Evolutionary conservation across 1,140 invertebrate genomes (phyloP).

Genomic region (Zophobas atratus): DNA sequence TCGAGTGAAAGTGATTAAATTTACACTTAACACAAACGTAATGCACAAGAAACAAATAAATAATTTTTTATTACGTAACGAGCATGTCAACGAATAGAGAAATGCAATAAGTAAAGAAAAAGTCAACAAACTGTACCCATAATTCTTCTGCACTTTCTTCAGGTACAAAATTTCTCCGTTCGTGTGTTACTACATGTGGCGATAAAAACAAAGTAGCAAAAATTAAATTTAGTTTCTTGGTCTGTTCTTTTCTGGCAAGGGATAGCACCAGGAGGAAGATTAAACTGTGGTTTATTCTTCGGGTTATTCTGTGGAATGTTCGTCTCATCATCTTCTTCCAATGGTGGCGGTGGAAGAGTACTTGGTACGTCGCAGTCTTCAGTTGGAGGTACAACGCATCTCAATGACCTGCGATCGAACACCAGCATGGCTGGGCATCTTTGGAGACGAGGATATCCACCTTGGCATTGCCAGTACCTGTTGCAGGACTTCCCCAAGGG

Average conservation of each 20-base stretch:
- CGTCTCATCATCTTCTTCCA: conserved; percentile 64
- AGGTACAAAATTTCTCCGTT: conserved; percentile 40
- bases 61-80: conserved; percentile 34
- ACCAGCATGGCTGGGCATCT: conserved; percentile 92
- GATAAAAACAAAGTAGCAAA: background rate
- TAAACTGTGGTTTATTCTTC: conserved; percentile 57
- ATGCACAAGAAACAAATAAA: conserved; percentile 12
- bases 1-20: conserved; percentile 34
- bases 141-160: conserved; percentile 7
- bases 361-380: conserved; percentile 89
- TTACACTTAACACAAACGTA: conserved; percentile 16
- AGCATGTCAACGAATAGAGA: conserved; percentile 24
- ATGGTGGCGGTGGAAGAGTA: conserved; percentile 77
- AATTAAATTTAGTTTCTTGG: conserved; percentile 59
- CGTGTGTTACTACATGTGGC: background rate
- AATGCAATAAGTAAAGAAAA: conserved; percentile 1
- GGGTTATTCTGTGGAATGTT: conserved; percentile 64
- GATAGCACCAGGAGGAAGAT: conserved; percentile 66
- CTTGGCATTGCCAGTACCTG: conserved; percentile 94
- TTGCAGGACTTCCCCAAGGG: conserved; percentile 91
- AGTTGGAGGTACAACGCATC: conserved; percentile 90
- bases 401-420: conserved; percentile 85
- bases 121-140: conserved; percentile 34
- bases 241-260: conserved; percentile 62
- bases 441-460: conserved; percentile 91